These are phyloP conservation scores for Lacerta agilis DNA, from an alignment of 2,797 vertebrate species.

Conservation along the genomic window DNA sequence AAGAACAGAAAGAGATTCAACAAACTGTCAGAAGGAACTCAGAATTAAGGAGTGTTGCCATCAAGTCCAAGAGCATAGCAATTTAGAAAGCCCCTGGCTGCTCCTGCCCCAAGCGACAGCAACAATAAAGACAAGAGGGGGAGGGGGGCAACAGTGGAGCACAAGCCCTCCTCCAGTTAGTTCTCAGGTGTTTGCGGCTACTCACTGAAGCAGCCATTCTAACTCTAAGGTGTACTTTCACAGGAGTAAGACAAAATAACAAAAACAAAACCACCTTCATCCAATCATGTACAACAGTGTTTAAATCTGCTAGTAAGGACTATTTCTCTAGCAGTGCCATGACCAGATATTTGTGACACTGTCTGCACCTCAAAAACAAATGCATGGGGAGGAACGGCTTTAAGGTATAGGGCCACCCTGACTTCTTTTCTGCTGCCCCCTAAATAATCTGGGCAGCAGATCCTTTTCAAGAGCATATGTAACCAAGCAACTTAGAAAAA, in stretches of 20 bases:
- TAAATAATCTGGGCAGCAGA: neutral
- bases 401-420: neutral
- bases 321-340: neutral
- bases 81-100: neutral
- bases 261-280: neutral
- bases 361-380: neutral
- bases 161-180: neutral
- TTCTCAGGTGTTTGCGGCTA: neutral
- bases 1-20: neutral
- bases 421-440: too few relatives aligned
- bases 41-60: neutral
- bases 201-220: neutral
- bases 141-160: neutral
- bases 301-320: neutral
- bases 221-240: neutral
- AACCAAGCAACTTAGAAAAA: neutral
- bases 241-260: neutral
- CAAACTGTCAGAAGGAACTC: neutral
- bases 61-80: neutral
- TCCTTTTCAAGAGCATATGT: neutral
- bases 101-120: neutral
- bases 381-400: neutral
- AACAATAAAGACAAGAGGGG: neutral
- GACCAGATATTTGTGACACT: neutral
- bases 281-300: neutral